A percentile compares a stretch with the other conserved stretches of the same genome.
Conservation (phyloP, 2,888 invertebrate species). For the Acrocyrtus sp. region DNA sequence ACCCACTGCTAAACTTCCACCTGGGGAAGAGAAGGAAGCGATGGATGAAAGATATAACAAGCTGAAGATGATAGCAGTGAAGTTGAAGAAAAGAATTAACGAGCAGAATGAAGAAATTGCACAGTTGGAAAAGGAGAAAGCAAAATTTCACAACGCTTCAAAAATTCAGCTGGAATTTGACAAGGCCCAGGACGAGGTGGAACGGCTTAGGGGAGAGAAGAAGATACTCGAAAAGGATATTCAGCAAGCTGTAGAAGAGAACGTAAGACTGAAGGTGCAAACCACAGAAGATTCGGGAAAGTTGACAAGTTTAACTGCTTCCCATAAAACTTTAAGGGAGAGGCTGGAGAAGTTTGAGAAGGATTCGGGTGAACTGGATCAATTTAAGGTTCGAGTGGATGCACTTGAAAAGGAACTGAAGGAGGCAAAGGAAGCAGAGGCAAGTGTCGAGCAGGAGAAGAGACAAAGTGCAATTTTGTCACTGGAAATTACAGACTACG, state of each 20-base stretch:
- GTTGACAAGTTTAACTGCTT: conserved; percentile 55
- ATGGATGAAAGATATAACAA: conserved; percentile 60
- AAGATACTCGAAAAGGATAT: conserved; percentile 59
- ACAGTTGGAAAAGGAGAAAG: conserved; percentile 51
- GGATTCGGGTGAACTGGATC: conserved; percentile 39
- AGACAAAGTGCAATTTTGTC: conserved; percentile 59
- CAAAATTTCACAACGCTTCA: conserved; percentile 56
- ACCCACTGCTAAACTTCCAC: background rate
- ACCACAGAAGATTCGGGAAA: conserved; percentile 48
- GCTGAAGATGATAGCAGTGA: conserved; percentile 58
- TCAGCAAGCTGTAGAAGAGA: conserved; percentile 57
- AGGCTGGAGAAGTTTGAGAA: conserved; percentile 58
- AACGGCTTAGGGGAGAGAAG: conserved; percentile 54
- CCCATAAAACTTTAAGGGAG: conserved; percentile 56
- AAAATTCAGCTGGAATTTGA: conserved; percentile 62
- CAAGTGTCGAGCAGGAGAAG: conserved; percentile 58
- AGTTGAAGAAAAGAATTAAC: conserved; percentile 56
- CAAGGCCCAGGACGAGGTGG: conserved; percentile 62
- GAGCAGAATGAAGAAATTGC: conserved; percentile 60
- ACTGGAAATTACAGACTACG: conserved; percentile 61
- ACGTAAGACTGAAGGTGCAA: conserved; percentile 50
- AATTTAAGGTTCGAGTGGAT: conserved; percentile 46
- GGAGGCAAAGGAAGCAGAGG: conserved; percentile 53
- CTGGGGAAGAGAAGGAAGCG: conserved; percentile 44
- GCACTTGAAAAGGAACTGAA: conserved; percentile 60